A percentile compares a stretch with the other conserved stretches of the same genome.
These are phyloP conservation scores for Irena cyanogastra DNA, from an alignment of 2,113 vertebrate genomes.

Conservation along the genomic window DNA sequence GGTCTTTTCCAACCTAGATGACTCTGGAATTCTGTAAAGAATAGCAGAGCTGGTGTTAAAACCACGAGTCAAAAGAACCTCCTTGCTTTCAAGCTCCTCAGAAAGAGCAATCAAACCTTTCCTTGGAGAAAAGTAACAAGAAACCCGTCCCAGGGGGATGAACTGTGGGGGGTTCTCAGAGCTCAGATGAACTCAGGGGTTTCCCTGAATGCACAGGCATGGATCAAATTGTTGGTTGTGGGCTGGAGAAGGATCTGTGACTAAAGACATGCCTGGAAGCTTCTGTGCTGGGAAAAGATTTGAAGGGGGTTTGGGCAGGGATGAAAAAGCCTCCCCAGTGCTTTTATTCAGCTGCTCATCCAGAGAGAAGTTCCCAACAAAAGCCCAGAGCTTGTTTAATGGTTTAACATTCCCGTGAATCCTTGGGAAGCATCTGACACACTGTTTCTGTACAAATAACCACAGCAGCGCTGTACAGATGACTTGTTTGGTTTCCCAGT, in stretches of 20 bases:
- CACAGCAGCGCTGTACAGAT: neutral
- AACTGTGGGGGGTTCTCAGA: neutral
- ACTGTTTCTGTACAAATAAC: neutral
- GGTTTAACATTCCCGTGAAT: neutral
- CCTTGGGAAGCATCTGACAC: neutral
- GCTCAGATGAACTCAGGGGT: fast-evolving
- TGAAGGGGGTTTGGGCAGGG: neutral
- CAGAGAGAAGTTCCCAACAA: neutral
- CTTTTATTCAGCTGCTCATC: neutral
- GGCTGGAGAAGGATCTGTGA: neutral
- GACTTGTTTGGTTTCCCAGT: neutral
- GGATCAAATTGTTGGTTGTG: neutral
- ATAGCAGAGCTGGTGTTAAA: neutral
- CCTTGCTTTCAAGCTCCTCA: neutral
- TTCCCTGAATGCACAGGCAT: neutral
- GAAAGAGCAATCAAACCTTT: neutral
- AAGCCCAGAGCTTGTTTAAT: neutral
- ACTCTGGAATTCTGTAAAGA: neutral
- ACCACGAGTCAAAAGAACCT: neutral
- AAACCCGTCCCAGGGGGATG: neutral
- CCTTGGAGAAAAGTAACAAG: neutral
- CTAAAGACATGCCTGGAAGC: neutral
- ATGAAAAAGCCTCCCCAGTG: neutral
- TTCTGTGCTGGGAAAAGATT: neutral
- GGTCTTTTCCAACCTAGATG: neutral